Conservation (phyloP, 2,797 vertebrate genomes). For the Syngnathus rostellatus region DNA sequence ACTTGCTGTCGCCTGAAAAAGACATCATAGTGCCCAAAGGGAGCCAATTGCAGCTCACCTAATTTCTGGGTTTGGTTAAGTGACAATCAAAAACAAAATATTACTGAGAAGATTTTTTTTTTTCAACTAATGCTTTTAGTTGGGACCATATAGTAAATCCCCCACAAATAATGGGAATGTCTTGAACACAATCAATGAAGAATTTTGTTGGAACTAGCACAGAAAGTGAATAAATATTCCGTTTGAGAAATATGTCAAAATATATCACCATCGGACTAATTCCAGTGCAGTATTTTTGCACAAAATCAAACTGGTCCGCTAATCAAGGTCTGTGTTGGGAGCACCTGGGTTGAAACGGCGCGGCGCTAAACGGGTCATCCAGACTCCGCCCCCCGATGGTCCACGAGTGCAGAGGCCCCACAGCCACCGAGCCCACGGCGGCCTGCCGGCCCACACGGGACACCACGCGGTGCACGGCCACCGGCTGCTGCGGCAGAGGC, state of each 20-base stretch:
- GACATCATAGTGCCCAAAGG: too few relatives aligned
- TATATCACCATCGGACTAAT: background rate
- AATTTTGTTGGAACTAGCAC: too few relatives aligned
- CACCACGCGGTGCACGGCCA: slow-evolving; percentile 67
- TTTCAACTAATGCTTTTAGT: too few relatives aligned
- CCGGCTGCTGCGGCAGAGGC: slow-evolving; percentile 64
- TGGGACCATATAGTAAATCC: too few relatives aligned
- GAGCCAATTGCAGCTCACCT: too few relatives aligned
- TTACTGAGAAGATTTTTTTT: too few relatives aligned
- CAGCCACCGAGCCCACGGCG: slow-evolving; percentile 78
- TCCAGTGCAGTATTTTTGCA: background rate
- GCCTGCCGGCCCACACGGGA: slow-evolving; percentile 80
- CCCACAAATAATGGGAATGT: too few relatives aligned
- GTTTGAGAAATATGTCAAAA: background rate
- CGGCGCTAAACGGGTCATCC: slow-evolving; percentile 74
- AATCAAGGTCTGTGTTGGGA: slow-evolving; percentile 69
- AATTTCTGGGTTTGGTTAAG: too few relatives aligned
- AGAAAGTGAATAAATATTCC: too few relatives aligned
- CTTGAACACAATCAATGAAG: too few relatives aligned
- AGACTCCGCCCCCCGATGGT: slow-evolving; percentile 55
- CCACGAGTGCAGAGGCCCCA: slow-evolving; percentile 76
- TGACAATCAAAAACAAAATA: too few relatives aligned
- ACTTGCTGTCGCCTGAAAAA: too few relatives aligned
- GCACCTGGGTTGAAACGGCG: slow-evolving; percentile 77
- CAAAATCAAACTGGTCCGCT: background rate